These are phyloP conservation scores for Creontiades dilutus DNA, from an alignment of 2,888 invertebrate species.

Conservation along the genomic window DNA sequence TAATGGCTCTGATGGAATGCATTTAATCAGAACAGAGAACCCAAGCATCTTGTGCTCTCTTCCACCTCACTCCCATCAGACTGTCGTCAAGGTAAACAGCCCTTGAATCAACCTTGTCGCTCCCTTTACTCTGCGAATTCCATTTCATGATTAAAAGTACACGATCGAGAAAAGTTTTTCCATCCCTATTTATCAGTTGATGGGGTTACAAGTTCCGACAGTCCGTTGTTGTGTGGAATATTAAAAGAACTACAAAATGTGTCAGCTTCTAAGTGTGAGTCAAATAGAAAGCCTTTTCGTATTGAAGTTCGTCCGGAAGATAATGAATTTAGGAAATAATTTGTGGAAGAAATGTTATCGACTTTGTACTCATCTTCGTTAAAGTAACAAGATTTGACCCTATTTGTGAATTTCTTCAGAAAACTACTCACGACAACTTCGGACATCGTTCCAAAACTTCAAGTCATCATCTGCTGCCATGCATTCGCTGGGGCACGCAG, in stretches of 20 bases:
- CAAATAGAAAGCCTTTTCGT: neutral
- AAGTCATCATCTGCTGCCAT: too few relatives aligned
- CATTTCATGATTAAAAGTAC: conserved; percentile 57
- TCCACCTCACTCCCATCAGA: conserved; percentile 14
- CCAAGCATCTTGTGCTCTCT: conserved; percentile 43
- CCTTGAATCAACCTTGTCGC: conserved; percentile 46
- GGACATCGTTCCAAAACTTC: too few relatives aligned
- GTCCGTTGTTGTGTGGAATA: neutral
- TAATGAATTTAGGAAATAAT: too few relatives aligned
- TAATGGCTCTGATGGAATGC: conserved; percentile 61
- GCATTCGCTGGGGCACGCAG: too few relatives aligned
- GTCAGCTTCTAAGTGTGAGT: neutral
- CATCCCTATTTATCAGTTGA: neutral
- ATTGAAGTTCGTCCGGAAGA: too few relatives aligned
- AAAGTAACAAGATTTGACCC: too few relatives aligned
- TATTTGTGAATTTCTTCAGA: too few relatives aligned
- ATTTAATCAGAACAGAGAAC: conserved; percentile 60
- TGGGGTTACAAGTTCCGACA: neutral
- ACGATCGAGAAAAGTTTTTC: conserved; percentile 30
- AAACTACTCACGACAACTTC: too few relatives aligned
- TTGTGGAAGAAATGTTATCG: too few relatives aligned
- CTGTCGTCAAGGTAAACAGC: conserved; percentile 58
- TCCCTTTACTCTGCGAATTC: conserved; percentile 12
- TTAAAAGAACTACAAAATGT: too few relatives aligned
- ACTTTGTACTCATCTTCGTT: too few relatives aligned